phyloP scores from a whole-genome alignment of 2,113 vertebrate species.

The Ictalurus furcatus region DNA sequence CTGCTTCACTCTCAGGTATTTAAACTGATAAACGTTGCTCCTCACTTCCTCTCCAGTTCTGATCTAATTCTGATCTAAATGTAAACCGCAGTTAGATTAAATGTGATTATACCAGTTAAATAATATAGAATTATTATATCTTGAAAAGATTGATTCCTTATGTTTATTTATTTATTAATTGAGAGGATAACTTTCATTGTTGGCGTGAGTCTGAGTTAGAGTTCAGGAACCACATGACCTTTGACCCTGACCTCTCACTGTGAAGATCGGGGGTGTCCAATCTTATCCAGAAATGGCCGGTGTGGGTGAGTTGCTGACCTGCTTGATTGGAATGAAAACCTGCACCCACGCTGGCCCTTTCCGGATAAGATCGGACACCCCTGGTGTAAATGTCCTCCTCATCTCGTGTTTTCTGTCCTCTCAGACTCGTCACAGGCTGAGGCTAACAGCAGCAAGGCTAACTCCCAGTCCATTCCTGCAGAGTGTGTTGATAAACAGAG shows the following conservation, averaged over 20 bases:
- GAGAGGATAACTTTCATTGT: background rate
- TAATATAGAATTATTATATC: background rate
- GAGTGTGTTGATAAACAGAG: background rate
- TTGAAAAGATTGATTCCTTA: background rate
- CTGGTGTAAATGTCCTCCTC: background rate
- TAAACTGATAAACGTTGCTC: background rate
- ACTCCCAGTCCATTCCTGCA: background rate
- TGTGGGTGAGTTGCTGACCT: no score
- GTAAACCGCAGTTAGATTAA: background rate
- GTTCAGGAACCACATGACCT: background rate
- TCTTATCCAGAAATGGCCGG: no score
- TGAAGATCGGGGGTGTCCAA: background rate
- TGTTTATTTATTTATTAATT: background rate
- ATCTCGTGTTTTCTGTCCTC: background rate
- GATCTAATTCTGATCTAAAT: background rate
- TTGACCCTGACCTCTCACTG: background rate
- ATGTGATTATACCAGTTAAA: background rate
- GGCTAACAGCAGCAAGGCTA: background rate
- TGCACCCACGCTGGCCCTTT: no score
- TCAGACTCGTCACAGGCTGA: background rate
- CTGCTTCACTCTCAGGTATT: conserved; percentile 64
- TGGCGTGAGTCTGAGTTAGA: background rate
- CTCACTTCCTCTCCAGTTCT: background rate
- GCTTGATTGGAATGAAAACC: no score
- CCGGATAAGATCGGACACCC: no score